These are phyloP conservation scores for Marmota monax DNA, from an alignment of 2,113 vertebrate species.

Conservation along the genomic window DNA sequence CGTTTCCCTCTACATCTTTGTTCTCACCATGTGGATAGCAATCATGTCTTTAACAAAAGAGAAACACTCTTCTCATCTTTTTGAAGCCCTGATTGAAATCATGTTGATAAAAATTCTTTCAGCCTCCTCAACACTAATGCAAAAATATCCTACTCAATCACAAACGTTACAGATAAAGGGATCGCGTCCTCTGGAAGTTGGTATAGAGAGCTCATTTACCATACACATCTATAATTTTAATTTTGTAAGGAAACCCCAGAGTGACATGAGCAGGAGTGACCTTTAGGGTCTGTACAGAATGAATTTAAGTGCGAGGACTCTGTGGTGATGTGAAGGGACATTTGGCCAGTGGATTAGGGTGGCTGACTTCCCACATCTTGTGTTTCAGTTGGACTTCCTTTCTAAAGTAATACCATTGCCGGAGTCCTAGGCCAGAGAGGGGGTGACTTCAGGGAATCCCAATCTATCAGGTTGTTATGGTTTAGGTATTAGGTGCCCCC, in stretches of 20 bases:
- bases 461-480: no score
- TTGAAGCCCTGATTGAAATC: neutral
- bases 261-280: neutral
- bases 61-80: neutral
- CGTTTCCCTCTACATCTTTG: slow-evolving; percentile 30
- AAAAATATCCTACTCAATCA: neutral
- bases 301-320: neutral
- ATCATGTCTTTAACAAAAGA: neutral
- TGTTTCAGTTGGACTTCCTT: neutral
- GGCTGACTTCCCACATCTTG: neutral
- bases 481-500: no score
- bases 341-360: neutral
- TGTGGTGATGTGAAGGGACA: neutral
- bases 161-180: slow-evolving; percentile 16
- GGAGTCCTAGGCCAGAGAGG: no score
- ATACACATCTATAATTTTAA: neutral
- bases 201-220: neutral
- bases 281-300: neutral
- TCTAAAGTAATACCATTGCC: neutral
- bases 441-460: no score
- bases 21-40: neutral
- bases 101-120: neutral
- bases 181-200: neutral
- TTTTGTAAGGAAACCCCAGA: neutral
- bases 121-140: neutral